Percentiles rank a stretch among this genome's conserved stretches.
Conservation (phyloP, 92 coral and sea anemone genomes). For the Porites rus region DNA sequence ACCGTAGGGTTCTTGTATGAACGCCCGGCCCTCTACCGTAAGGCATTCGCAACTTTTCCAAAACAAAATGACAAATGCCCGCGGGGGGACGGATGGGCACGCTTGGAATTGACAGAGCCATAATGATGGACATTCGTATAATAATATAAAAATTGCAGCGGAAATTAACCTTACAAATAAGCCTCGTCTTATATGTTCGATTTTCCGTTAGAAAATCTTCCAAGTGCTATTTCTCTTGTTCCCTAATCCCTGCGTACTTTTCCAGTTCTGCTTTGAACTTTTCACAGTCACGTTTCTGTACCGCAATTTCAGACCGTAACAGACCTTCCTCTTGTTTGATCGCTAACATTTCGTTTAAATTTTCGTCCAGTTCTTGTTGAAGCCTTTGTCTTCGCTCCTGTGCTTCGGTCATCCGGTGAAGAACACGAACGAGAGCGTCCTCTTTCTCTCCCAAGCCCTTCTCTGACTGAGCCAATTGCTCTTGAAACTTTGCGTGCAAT, state of each 20-base stretch:
- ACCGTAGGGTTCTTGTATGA: too few relatives aligned
- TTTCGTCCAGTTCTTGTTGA: constrained; percentile 30
- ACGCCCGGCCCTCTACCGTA: too few relatives aligned
- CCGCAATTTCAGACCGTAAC: constrained; percentile 17
- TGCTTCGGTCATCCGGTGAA: constrained; percentile 9
- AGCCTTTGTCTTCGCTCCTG: constrained; percentile 23
- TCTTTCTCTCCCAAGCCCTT: constrained; percentile 29
- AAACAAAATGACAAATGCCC: too few relatives aligned
- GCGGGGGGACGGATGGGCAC: too few relatives aligned
- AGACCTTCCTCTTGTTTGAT: constrained; percentile 14
- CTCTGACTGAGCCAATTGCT: constrained; percentile 18
- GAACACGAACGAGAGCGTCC: constrained; percentile 15
- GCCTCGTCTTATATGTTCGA: too few relatives aligned
- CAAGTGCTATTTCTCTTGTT: too few relatives aligned
- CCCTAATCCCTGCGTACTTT: neutral
- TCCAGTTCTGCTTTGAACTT: constrained; percentile 20
- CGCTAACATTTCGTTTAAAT: neutral
- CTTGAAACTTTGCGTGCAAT: constrained; percentile 26
- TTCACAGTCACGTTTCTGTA: constrained; percentile 11
- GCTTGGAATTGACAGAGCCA: too few relatives aligned
- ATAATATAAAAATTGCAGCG: too few relatives aligned
- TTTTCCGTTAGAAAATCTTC: too few relatives aligned
- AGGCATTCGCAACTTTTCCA: too few relatives aligned
- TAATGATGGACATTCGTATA: too few relatives aligned
- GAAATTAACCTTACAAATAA: too few relatives aligned